Evolutionary conservation across 1,140 invertebrate species (phyloP).

Genomic region (Hypsibius dujardini): DNA sequence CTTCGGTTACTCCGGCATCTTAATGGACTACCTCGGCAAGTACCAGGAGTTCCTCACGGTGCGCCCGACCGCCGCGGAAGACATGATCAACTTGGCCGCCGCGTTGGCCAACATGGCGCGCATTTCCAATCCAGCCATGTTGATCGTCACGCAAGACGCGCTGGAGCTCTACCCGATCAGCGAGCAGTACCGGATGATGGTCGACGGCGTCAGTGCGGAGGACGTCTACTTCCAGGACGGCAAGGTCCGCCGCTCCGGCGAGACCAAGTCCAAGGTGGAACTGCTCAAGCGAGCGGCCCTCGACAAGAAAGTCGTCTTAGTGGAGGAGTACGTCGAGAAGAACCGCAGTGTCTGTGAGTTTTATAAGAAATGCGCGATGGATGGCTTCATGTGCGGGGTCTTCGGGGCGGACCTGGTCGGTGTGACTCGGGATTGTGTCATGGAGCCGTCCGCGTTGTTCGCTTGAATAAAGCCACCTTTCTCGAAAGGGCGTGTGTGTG

Average conservation of each 20-base stretch:
- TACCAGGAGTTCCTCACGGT: neutral
- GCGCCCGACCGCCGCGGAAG: neutral
- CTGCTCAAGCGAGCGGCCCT: neutral
- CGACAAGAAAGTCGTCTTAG: neutral
- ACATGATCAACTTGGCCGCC: neutral
- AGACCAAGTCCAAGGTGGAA: neutral
- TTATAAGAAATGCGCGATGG: slow-evolving; percentile 15
- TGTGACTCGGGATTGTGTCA: slow-evolving; percentile 2
- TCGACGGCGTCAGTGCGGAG: slow-evolving; percentile 1
- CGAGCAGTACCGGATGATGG: neutral
- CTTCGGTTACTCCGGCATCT: neutral
- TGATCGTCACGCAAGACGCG: neutral
- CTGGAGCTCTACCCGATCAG: neutral
- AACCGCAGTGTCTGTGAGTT: neutral
- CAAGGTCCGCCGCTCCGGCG: neutral
- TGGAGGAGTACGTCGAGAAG: slow-evolving; percentile 15
- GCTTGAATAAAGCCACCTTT: too few species aligned
- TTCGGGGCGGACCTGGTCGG: neutral
- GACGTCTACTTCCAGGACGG: neutral
- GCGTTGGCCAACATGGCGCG: neutral
- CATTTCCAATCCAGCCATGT: neutral
- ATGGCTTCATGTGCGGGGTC: slow-evolving; percentile 1
- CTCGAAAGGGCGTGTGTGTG: too few species aligned
- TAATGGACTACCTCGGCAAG: neutral
- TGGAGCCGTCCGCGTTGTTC: too few species aligned